Evolutionary conservation across 2,113 vertebrate species (phyloP), one percentile per base, ranked within the genome.

Genomic region (Megaceryle maxima): DNA sequence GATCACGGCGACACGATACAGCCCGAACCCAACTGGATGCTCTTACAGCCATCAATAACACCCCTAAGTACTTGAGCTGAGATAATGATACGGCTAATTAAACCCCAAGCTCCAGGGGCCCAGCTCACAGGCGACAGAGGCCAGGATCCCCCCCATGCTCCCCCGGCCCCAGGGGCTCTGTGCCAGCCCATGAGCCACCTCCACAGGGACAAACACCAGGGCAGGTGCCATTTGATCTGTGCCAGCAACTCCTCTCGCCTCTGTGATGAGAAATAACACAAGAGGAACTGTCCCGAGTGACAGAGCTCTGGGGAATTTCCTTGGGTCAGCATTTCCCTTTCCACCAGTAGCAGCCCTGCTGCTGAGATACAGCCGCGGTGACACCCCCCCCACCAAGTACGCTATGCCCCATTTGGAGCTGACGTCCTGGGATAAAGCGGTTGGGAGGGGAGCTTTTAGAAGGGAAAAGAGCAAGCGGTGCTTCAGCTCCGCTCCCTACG

Each of bases 31-130:
- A 35, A 6, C 81, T 16, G 68, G 83, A 9, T 81, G 89, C 76
- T 94, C 90, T 84, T 81, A 79, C 78, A 62, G 83, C 75, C 83
- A 87, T 92, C 70, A 96, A 96, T 92, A 94, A 96, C 53, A 7
- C 60, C 68, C 7, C 0, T 83, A 94, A 96, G 29, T 35, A 88
- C 10, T 2, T 0, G 2, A 80, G 94, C n/a, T 63, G 69, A 82
- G 85, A 70, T 87, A 94, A 96, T 6, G 56, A 95, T 8, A 70
- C 0, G n/a, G 92, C 29, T 92, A 91, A 97, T 97, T 96, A 97
- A 88, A 94, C 67, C 70, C 57, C 1, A 5, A 0, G 5, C 80
- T 90, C 69, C 4, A 6, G 62, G 72, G 56, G 72, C 33, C 9
- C 17, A 33, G 90, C 83, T 82, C 75, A 60, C 37, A 75, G 44